These are phyloP conservation scores for Sebastes iracundus DNA, from an alignment of 2,797 vertebrate genomes.

Conservation along the genomic window DNA sequence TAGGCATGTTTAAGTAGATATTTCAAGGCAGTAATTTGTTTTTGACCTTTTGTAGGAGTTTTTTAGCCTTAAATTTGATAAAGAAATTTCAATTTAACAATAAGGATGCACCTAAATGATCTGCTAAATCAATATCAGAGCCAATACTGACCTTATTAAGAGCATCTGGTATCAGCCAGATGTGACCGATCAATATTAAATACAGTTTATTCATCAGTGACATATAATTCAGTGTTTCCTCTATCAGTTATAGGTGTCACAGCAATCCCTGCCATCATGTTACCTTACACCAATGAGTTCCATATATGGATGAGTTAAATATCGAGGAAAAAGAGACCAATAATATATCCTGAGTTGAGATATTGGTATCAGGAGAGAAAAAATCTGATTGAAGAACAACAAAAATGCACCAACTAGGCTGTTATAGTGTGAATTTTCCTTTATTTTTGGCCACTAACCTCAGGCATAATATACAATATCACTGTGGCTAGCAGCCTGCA, in stretches of 20 bases:
- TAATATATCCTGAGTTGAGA: neutral
- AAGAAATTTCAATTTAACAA: neutral
- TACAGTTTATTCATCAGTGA: neutral
- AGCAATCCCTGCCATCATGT: neutral
- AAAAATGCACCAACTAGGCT: neutral
- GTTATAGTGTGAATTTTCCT: neutral
- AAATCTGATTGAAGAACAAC: neutral
- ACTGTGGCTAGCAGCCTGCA: neutral
- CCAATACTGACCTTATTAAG: neutral
- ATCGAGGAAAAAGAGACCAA: neutral
- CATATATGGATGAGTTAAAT: no score
- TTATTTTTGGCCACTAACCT: neutral
- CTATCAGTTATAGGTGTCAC: neutral
- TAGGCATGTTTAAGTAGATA: neutral
- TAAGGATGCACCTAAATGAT: neutral
- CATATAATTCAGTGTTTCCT: neutral
- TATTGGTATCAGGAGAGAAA: neutral
- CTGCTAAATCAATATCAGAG: neutral
- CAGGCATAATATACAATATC: no score
- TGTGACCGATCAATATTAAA: neutral
- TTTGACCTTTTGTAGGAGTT: neutral
- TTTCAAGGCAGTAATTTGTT: neutral
- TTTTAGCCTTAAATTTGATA: neutral
- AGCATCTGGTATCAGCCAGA: neutral
- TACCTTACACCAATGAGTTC: neutral